Evolutionary conservation across 2,888 invertebrate species (phyloP).

Genomic region (Endomychus coccineus): DNA sequence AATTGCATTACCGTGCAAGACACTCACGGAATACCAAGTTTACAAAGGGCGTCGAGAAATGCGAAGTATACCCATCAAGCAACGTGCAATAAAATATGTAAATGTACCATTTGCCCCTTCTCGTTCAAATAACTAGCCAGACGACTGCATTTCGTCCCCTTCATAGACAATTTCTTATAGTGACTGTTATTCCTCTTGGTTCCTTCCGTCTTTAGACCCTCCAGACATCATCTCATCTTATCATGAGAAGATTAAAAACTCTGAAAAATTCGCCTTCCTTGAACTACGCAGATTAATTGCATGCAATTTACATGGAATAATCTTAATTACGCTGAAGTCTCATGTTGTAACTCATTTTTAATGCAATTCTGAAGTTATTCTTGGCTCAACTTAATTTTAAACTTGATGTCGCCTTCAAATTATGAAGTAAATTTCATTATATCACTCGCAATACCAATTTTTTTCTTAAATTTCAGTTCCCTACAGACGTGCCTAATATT

Average conservation of each 20-base stretch:
- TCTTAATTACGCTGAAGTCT: constrained; percentile 27
- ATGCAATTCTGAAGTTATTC: constrained; percentile 23
- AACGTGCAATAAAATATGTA: constrained; percentile 37
- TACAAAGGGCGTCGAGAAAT: constrained; percentile 27
- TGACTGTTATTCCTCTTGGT: constrained; percentile 25
- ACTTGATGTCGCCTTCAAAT: constrained; percentile 2
- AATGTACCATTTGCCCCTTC: constrained; percentile 36
- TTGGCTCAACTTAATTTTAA: constrained; percentile 13
- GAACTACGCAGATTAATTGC: constrained; percentile 32
- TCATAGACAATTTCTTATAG: constrained; percentile 28
- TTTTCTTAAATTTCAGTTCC: background rate
- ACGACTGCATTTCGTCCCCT: constrained; percentile 26
- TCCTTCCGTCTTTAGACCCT: no score
- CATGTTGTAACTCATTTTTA: constrained; percentile 22
- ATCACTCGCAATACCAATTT: background rate
- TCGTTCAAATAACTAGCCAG: constrained; percentile 31
- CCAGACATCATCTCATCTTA: constrained; percentile 26
- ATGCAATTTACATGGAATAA: constrained; percentile 33
- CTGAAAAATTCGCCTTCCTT: constrained; percentile 20
- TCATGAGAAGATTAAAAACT: constrained; percentile 26
- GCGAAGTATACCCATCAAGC: no score
- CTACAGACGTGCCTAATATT: no score
- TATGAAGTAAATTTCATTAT: background rate
- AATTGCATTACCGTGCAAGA: constrained; percentile 28
- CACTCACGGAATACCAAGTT: constrained; percentile 27